These are phyloP conservation scores for Hydrophis major DNA, from an alignment of 2,797 vertebrate genomes.

Conservation along the genomic window DNA sequence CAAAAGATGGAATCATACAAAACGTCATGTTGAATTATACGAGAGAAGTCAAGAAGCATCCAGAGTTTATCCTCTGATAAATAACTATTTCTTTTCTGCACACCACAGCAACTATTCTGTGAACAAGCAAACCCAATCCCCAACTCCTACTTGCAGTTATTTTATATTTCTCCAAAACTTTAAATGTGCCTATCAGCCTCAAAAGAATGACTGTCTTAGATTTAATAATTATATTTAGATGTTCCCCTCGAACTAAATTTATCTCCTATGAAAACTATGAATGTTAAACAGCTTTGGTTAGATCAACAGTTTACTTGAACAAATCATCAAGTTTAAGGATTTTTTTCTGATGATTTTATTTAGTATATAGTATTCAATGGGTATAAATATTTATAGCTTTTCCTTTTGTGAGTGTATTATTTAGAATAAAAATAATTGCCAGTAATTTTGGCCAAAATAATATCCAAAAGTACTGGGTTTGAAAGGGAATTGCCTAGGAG, in stretches of 20 bases:
- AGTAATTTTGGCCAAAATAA: neutral
- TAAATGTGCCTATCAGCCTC: neutral
- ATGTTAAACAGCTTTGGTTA: neutral
- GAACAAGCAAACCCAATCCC: neutral
- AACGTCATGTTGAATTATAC: neutral
- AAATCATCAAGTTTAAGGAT: neutral
- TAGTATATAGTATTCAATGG: neutral
- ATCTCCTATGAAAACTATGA: neutral
- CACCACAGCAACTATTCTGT: neutral
- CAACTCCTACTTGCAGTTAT: neutral
- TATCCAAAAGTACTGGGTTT: neutral
- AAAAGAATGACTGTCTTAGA: neutral
- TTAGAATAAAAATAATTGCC: neutral
- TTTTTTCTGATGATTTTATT: neutral
- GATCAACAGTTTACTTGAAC: neutral
- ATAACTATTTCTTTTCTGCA: neutral
- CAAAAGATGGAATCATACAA: neutral
- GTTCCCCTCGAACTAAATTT: neutral
- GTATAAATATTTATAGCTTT: neutral
- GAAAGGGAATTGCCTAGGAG: neutral
- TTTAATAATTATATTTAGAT: constrained; percentile 10
- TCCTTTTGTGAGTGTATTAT: neutral
- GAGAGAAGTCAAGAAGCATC: neutral
- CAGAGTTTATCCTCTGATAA: neutral
- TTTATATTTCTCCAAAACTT: neutral